These are phyloP conservation scores for Lamprologus sp. DNA, from an alignment of 2,113 vertebrate species.

Conservation along the genomic window DNA sequence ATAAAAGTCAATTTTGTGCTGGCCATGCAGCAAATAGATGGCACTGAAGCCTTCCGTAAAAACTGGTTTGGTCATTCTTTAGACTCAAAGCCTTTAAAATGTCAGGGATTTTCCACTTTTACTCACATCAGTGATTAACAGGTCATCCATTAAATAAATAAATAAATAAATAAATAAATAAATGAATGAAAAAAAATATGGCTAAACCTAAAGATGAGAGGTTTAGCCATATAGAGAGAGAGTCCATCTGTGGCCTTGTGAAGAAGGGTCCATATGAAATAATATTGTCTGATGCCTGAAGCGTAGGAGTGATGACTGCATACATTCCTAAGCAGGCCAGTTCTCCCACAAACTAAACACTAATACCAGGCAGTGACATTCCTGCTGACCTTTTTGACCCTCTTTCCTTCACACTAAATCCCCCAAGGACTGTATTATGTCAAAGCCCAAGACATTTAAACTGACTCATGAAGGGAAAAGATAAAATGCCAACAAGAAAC, in stretches of 20 bases:
- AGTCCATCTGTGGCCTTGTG: neutral
- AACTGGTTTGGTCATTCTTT: neutral
- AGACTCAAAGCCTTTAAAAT: neutral
- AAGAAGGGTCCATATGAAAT: neutral
- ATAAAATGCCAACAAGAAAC: neutral
- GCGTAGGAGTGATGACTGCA: neutral
- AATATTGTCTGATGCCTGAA: neutral
- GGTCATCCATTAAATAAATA: neutral
- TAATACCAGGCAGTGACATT: conserved; percentile 53
- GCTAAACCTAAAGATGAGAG: neutral
- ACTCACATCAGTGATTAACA: neutral
- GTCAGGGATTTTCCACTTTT: neutral
- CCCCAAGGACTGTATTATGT: neutral
- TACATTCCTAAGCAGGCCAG: conserved; percentile 46
- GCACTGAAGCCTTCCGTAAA: neutral
- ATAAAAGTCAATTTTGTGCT: neutral
- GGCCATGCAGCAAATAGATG: neutral
- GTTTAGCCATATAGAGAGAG: too few species aligned
- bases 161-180: too few species aligned
- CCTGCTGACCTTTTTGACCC: conserved; percentile 35
- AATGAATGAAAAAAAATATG: neutral
- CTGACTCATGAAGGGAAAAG: neutral
- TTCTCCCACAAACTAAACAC: neutral
- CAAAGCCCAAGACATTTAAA: neutral
- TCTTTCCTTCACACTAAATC: conserved; percentile 1